Percentiles rank a stretch among this genome's conserved stretches.
phyloP scores from a whole-genome alignment of 2,888 invertebrate species.

The Drosophila ustulata region DNA sequence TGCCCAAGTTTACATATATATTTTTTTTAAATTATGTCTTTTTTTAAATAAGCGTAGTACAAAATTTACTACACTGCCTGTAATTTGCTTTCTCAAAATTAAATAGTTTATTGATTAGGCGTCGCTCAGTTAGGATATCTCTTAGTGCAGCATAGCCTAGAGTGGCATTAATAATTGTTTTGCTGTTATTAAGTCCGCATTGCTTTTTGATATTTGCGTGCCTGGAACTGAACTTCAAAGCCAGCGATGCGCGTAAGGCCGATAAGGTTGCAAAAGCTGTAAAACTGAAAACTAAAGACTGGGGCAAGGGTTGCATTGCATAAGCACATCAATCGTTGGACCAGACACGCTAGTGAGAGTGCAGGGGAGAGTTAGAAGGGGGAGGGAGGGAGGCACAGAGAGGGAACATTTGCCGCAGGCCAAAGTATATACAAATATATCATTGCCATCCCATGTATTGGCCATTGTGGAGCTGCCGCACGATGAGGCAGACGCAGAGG shows the following conservation, averaged over 20 bases:
- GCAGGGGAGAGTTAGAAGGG: neutral
- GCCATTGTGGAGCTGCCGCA: slow-evolving; percentile 29
- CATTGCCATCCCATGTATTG: slow-evolving; percentile 51
- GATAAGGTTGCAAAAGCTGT: slow-evolving; percentile 59
- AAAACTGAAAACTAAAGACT: slow-evolving; percentile 33
- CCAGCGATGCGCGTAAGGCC: slow-evolving; percentile 62
- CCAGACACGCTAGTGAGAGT: slow-evolving; percentile 61
- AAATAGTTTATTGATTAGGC: neutral
- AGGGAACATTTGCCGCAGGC: slow-evolving; percentile 64
- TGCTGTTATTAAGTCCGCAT: slow-evolving; percentile 50
- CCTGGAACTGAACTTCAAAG: slow-evolving; percentile 70
- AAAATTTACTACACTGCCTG: too few relatives aligned
- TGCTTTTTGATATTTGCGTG: slow-evolving; percentile 73
- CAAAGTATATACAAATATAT: slow-evolving; percentile 47
- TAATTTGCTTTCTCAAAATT: too few relatives aligned
- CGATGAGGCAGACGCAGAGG: neutral
- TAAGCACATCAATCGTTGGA: slow-evolving; percentile 77
- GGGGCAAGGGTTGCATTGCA: slow-evolving; percentile 76
- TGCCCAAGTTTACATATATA: too few relatives aligned
- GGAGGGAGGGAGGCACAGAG: neutral
- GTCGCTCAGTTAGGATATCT: slow-evolving; percentile 11
- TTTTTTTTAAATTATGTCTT: neutral
- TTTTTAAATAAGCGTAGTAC: too few relatives aligned
- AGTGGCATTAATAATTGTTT: slow-evolving; percentile 38
- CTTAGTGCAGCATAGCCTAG: slow-evolving; percentile 7